Base-by-base conservation (phyloP, 2,797 vertebrate genomes). In the Enteromius argenteus region DNA sequence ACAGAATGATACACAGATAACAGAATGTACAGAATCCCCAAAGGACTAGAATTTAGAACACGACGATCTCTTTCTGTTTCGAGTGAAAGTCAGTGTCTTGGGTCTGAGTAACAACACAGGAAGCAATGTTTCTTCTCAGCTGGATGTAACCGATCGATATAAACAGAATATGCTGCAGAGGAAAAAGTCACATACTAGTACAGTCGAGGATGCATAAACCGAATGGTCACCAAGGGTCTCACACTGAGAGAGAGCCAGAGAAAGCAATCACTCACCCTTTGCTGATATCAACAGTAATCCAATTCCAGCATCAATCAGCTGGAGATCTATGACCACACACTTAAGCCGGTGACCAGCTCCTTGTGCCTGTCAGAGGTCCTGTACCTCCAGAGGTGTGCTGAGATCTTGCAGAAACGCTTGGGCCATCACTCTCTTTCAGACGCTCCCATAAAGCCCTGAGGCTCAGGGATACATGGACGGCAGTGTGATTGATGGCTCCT, bases 401-500 rank as follows among this genome's bases (percentile, higher is more conserved):
- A 90, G 83, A 88, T 86, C 81, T 79, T 32, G 21, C 56, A 76
- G 83, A 86, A 90, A 84, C 42, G 64, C 85, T 1, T 81, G 72
- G 84, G 64, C 62, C 91, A 92, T 94, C 77, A 3, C 84, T 91
- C 85, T 92, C 84, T 90, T 90, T 90, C 90, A 91, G 90, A 80
- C 27, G 44, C 79, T 66, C 81, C 90, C 87, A 87, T 90, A 87
- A 88, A 91, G 80, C 86, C 85, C 78, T 2, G 39, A 84, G 84
- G 87, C 88, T 88, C 84, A 69, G 68, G n/a, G 72, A 89, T 87
- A 86, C 42, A 80, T 79, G 86, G 85, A 17, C n/a, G 30, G 86
- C 76, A 1, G 15, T 44, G 69, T 93, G 93, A 95, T 93, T 91
- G 92, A 95, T 94, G 93, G 85, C 87, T 86, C 69, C 87, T 72